Evolutionary conservation across 2,113 vertebrate species (phyloP).

Genomic region (Paradisaea rubra): DNA sequence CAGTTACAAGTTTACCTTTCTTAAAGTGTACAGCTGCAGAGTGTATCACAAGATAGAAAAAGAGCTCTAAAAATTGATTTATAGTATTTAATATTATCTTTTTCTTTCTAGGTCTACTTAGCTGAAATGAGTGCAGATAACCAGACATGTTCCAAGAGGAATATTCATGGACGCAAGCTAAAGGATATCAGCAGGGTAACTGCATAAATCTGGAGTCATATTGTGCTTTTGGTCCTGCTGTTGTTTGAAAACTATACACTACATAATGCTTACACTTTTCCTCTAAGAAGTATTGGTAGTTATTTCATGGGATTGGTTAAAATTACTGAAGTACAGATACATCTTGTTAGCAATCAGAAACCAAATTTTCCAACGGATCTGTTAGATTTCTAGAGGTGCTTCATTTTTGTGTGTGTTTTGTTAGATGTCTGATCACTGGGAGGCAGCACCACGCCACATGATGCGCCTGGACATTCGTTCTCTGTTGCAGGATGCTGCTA

Average conservation of each 20-base stretch:
- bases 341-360: not conserved
- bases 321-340: not conserved
- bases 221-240: not conserved
- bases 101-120: conserved; percentile 85
- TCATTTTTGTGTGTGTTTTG: conserved; percentile 30
- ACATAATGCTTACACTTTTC: not conserved
- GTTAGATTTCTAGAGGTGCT: not conserved
- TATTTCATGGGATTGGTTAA: not conserved
- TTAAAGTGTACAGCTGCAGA: not conserved
- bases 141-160: conserved; percentile 93
- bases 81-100: not conserved
- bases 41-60: not conserved
- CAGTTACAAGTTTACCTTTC: not conserved
- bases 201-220: not conserved
- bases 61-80: not conserved
- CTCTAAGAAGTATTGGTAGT: not conserved
- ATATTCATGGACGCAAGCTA: conserved; percentile 88
- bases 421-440: conserved; percentile 94
- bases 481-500: conserved; percentile 95
- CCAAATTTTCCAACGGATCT: not conserved
- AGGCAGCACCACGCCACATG: conserved; percentile 93
- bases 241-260: not conserved
- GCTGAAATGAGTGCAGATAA: conserved; percentile 94
- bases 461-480: conserved; percentile 94
- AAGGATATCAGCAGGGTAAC: conserved; percentile 93